Evolutionary conservation across 2,888 invertebrate species (phyloP), one percentile per base, ranked within the genome.

Genomic region (Eupithecia subfuscata): DNA sequence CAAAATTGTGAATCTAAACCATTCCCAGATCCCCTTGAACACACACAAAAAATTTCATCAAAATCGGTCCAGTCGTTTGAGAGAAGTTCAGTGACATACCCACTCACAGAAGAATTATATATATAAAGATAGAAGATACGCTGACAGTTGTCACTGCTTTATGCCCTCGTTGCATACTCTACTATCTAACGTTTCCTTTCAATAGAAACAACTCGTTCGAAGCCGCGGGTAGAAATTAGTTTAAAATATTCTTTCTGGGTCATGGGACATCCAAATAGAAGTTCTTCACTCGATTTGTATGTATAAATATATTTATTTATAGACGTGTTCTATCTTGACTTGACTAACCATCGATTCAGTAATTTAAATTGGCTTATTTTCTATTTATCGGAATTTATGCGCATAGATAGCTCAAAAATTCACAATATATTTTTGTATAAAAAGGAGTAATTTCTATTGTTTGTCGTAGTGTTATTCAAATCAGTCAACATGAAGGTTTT

Each of bases 331-430:
- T 14, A 60, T 60, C 6, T 60, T 5, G 9, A 25, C 6, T 60
- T 0, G 56, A 60, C 1, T 14, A 25, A 25, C 25, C 12, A 22
- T 56, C 56, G 56, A 56, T 8, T 22, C 22, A 60, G 5, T 60
- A 60, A 60, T 25, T 25, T 60, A 60, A 60, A 60, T 60, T 25
- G 60, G 22, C 60, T 60, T 12, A 60, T 60, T 60, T 60, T 60
- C 60, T 60, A 25, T 60, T 22, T 60, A 60, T 60, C 60, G 0
- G 25, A 60, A 60, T 14, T 60, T 25, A 60, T 60, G 60, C 60
- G 60, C 60, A 60, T 60, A 60, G 60, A 60, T 60, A 25, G 60
- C 60, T 60, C 25, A 60, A 25, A 56, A 25, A 60, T 60, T 25
- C 12, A 60, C 60, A 60, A 25, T 25, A 60, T 14, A 60, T 60